Conservation (phyloP, 2,888 invertebrate genomes). For the Melikaiella ostensackeni region DNA sequence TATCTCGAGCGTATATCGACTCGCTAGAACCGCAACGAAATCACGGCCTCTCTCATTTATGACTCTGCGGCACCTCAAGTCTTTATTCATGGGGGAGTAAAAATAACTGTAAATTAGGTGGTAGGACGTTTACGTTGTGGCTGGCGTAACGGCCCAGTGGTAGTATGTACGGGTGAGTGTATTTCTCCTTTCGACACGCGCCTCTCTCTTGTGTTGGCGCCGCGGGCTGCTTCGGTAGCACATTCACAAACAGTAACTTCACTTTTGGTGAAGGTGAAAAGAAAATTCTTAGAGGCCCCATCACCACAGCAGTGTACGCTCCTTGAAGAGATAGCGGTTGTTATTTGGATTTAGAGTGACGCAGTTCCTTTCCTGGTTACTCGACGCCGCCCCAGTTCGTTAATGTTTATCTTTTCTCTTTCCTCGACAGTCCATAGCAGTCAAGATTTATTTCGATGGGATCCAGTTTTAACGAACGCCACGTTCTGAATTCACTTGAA, state of each 20-base stretch:
- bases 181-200: conserved; percentile 49
- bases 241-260: conserved; percentile 41
- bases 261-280: conserved; percentile 45
- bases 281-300: conserved; percentile 15
- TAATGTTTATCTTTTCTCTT: conserved; percentile 19
- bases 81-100: conserved; percentile 48
- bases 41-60: conserved; percentile 48
- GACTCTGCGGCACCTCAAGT: conserved; percentile 44
- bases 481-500: background rate
- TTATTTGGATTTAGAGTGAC: background rate
- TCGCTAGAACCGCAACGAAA: conserved; percentile 45
- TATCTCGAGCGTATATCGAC: conserved; percentile 53
- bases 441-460: background rate
- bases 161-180: conserved; percentile 35
- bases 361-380: conserved; percentile 2
- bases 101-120: conserved; percentile 67
- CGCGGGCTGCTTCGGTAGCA: conserved; percentile 11
- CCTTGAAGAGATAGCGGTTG: background rate
- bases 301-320: background rate
- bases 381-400: background rate
- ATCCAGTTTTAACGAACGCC: background rate
- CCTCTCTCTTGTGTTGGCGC: conserved; percentile 37
- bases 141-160: conserved; percentile 13
- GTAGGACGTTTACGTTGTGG: conserved; percentile 62
- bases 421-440: conserved; percentile 1